phyloP scores from a whole-genome alignment of 2,113 vertebrate genomes.

The Rhegmatorhina hoffmannsi region DNA sequence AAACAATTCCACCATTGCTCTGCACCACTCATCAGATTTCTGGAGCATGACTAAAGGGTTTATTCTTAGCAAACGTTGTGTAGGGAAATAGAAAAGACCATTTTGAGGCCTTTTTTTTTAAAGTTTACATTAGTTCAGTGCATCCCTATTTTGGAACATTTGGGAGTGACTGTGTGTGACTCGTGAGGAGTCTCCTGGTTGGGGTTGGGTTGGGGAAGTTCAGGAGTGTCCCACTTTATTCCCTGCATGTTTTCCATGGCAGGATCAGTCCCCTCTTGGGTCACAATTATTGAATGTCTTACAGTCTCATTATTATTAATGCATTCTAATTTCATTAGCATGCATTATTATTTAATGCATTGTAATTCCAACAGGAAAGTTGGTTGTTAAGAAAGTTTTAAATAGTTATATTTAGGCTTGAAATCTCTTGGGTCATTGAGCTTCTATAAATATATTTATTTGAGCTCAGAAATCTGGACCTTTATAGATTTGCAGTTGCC shows the following conservation, averaged over 20 bases:
- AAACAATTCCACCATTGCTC: conserved; percentile 37
- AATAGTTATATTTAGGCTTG: not conserved
- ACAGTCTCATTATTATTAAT: not conserved
- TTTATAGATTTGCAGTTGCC: not conserved
- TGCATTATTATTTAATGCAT: not conserved
- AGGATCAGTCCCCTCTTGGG: not conserved
- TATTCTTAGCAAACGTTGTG: conserved; percentile 27
- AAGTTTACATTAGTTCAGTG: not conserved
- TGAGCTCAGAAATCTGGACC: not conserved
- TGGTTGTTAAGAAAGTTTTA: not conserved
- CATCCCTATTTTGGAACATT: not conserved
- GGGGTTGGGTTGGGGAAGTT: not conserved
- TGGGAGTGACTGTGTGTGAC: not conserved
- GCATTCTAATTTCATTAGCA: not conserved
- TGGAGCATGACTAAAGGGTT: conserved; percentile 54
- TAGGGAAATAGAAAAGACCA: not conserved
- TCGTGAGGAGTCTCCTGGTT: not conserved
- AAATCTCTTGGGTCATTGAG: not conserved
- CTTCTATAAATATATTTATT: not conserved
- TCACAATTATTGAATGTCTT: not conserved
- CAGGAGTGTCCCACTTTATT: not conserved
- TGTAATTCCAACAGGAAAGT: not conserved
- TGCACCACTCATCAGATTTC: conserved; percentile 14
- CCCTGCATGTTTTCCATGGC: not conserved
- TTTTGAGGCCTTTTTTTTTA: not conserved